Percentiles rank a stretch among this genome's conserved stretches.
Conservation (phyloP, 2,888 invertebrate genomes). For the Drosophila imparisetae region DNA sequence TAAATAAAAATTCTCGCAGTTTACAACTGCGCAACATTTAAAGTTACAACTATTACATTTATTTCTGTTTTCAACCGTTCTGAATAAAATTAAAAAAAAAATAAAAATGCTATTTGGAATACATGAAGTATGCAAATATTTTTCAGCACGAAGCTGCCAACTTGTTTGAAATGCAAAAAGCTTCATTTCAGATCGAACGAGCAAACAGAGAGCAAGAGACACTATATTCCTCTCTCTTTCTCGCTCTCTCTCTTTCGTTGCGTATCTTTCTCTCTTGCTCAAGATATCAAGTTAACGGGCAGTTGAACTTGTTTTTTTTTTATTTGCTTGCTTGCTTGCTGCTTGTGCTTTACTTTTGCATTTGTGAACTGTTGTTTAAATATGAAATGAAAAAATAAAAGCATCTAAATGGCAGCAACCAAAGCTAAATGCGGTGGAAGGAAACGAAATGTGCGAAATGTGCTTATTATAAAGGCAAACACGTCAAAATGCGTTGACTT, state of each 20-base stretch:
- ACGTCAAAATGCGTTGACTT: conserved; percentile 63
- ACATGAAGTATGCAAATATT: conserved; percentile 9
- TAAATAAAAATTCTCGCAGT: neutral
- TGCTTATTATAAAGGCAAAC: conserved; percentile 75
- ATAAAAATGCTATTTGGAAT: conserved; percentile 6
- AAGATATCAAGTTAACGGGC: conserved; percentile 58
- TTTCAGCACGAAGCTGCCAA: conserved; percentile 20
- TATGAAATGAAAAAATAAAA: conserved; percentile 50
- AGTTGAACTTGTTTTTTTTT: conserved; percentile 67
- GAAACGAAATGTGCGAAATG: conserved; percentile 68
- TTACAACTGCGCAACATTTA: conserved; percentile 20
- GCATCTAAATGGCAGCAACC: conserved; percentile 16
- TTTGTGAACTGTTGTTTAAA: conserved; percentile 71
- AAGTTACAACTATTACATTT: conserved; percentile 11
- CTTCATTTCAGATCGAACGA: neutral
- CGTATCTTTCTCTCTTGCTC: neutral
- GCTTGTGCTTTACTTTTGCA: conserved; percentile 35
- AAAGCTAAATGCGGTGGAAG: conserved; percentile 42
- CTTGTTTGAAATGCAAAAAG: conserved; percentile 16
- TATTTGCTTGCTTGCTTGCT: conserved; percentile 12
- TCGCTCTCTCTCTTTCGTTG: neutral
- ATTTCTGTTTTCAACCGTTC: neutral
- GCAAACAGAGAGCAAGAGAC: neutral
- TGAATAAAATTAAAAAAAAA: neutral
- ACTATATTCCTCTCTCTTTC: neutral